Conservation (phyloP, 2,113 vertebrate genomes). For the Halcyon malimbica region DNA sequence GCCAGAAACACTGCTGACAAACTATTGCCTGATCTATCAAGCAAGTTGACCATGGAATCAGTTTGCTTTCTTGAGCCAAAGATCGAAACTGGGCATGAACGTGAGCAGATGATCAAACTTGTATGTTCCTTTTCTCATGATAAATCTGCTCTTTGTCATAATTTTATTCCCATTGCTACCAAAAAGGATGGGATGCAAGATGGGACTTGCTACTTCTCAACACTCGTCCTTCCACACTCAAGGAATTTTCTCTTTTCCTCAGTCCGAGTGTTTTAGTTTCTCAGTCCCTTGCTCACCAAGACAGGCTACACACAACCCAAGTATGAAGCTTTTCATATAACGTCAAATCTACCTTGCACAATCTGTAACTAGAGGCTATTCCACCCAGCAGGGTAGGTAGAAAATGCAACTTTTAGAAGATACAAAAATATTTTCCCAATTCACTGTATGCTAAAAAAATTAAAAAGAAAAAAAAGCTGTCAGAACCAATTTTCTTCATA, state of each 20-base stretch:
- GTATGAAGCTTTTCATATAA: background rate
- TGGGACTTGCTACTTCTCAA: background rate
- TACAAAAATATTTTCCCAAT: background rate
- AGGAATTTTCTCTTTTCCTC: background rate
- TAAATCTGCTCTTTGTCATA: background rate
- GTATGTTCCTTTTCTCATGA: background rate
- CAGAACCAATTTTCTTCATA: background rate
- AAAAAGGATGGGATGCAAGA: background rate
- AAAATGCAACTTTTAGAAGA: background rate
- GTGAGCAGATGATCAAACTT: background rate
- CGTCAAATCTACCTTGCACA: background rate
- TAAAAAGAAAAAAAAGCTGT: background rate
- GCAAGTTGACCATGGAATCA: background rate
- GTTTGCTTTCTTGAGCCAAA: background rate
- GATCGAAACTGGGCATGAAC: background rate
- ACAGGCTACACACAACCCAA: background rate
- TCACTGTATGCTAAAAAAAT: no score
- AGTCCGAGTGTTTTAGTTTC: background rate
- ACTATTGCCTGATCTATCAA: background rate
- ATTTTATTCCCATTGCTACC: background rate
- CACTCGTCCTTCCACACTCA: background rate
- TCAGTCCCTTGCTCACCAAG: background rate
- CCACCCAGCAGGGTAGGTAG: background rate
- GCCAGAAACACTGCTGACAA: background rate
- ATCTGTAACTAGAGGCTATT: background rate